Evolutionary conservation across 2,888 invertebrate species (phyloP).

Genomic region (Xylocampa areola): DNA sequence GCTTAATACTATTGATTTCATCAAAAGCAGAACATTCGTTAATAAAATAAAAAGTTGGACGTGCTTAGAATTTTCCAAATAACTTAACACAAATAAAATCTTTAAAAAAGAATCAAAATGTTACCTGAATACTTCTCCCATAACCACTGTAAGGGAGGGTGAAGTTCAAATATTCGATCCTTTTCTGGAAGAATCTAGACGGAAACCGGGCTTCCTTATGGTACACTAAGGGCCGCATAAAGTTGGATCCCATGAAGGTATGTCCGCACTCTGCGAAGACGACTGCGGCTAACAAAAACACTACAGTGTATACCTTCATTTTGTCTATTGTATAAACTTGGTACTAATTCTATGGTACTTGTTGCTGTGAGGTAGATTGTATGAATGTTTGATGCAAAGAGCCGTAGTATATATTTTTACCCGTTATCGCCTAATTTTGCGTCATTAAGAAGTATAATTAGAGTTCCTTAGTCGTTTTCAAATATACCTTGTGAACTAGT

Average conservation of each 20-base stretch:
- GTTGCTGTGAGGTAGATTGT: neutral
- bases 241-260: slow-evolving; percentile 74
- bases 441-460: slow-evolving; percentile 30
- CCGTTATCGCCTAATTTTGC: slow-evolving; percentile 13
- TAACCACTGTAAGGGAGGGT: slow-evolving; percentile 55
- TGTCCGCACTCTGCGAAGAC: slow-evolving; percentile 71
- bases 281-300: slow-evolving; percentile 59
- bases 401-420: slow-evolving; percentile 6
- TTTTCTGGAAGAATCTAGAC: slow-evolving; percentile 66
- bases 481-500: no score
- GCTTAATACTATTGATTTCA: no score
- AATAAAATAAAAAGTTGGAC: no score
- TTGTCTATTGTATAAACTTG: neutral
- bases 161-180: slow-evolving; percentile 70
- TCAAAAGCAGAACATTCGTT: no score
- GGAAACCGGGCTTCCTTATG: slow-evolving; percentile 61
- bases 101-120: neutral
- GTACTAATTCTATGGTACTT: neutral
- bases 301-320: slow-evolving; percentile 62
- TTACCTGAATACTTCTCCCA: slow-evolving; percentile 65
- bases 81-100: no score
- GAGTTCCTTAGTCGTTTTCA: slow-evolving; percentile 1
- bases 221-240: slow-evolving; percentile 63
- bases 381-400: slow-evolving; percentile 2
- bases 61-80: no score